A percentile compares a stretch with the other conserved stretches of the same genome.
phyloP scores from a whole-genome alignment of 2,888 invertebrate species.

The Temnothorax unifasciatus region DNA sequence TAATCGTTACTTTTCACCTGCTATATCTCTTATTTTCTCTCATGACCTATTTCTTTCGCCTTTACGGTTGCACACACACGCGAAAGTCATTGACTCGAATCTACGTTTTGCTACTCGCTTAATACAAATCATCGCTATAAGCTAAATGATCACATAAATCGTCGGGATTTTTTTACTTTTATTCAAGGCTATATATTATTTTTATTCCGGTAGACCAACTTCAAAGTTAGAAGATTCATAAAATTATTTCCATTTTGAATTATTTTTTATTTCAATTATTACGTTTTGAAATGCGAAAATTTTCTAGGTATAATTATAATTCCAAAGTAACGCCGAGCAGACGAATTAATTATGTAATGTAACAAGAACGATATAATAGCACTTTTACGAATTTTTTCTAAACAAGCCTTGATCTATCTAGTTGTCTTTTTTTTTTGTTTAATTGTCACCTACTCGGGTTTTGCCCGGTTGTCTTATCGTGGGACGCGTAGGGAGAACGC shows the following conservation, averaged over 20 bases:
- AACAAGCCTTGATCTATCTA: not conserved
- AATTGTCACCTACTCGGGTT: slow-evolving; percentile 9
- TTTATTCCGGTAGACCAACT: not conserved
- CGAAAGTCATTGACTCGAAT: slow-evolving; percentile 10
- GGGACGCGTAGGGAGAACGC: slow-evolving; percentile 6
- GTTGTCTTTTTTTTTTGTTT: not conserved
- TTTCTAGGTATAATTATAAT: not conserved
- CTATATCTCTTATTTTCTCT: slow-evolving; percentile 37
- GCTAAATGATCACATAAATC: not conserved
- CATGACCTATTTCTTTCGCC: slow-evolving; percentile 47
- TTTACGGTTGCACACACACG: not conserved
- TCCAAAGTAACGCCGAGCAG: not conserved
- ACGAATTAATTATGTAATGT: not conserved
- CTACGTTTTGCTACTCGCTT: not conserved
- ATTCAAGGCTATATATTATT: not conserved
- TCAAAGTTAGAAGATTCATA: not conserved
- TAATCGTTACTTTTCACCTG: slow-evolving; percentile 43
- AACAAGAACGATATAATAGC: not conserved
- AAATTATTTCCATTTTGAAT: not conserved
- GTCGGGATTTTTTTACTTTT: not conserved
- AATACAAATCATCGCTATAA: not conserved
- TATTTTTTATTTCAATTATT: too few relatives aligned
- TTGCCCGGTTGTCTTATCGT: slow-evolving; percentile 1
- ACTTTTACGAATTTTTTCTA: too few relatives aligned
- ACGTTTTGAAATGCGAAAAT: not conserved